Evolutionary conservation across 2,113 vertebrate genomes (phyloP).

Genomic region (Apteryx owenii): DNA sequence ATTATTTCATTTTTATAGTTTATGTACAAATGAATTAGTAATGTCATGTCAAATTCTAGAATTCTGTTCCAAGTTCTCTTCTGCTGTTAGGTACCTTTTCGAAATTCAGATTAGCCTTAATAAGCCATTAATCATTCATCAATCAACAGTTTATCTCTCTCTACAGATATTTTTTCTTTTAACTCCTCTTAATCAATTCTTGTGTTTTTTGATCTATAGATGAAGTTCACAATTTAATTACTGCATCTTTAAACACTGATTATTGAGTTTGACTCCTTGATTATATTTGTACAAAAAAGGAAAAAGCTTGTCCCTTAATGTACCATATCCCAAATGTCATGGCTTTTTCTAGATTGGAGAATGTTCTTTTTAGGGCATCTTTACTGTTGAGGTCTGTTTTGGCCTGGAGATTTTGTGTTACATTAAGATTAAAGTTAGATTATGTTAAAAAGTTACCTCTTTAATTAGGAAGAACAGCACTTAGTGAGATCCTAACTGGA

Average conservation of each 20-base stretch:
- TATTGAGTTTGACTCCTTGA: conserved; percentile 41
- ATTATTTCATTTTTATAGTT: background rate
- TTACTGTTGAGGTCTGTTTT: conserved; percentile 6
- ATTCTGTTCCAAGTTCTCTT: background rate
- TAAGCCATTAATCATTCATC: conserved; percentile 4
- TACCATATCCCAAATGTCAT: background rate
- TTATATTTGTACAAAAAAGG: background rate
- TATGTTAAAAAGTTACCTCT: background rate
- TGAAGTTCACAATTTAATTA: conserved; percentile 33
- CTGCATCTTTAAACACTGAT: background rate
- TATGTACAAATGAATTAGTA: background rate
- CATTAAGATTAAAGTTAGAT: background rate
- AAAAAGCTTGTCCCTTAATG: background rate
- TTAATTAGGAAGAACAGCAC: conserved; percentile 11
- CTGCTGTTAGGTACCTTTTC: background rate
- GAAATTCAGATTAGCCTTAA: background rate
- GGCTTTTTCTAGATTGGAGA: background rate
- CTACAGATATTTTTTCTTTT: conserved; percentile 13
- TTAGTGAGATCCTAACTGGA: background rate
- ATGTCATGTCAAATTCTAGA: background rate
- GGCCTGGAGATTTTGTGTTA: conserved; percentile 17
- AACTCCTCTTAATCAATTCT: conserved; percentile 9
- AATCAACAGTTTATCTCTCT: background rate
- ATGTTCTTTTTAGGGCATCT: conserved; percentile 10
- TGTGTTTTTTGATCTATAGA: background rate